These are phyloP conservation scores for Epinephelus moara DNA, from an alignment of 2,113 vertebrate species.

Conservation along the genomic window DNA sequence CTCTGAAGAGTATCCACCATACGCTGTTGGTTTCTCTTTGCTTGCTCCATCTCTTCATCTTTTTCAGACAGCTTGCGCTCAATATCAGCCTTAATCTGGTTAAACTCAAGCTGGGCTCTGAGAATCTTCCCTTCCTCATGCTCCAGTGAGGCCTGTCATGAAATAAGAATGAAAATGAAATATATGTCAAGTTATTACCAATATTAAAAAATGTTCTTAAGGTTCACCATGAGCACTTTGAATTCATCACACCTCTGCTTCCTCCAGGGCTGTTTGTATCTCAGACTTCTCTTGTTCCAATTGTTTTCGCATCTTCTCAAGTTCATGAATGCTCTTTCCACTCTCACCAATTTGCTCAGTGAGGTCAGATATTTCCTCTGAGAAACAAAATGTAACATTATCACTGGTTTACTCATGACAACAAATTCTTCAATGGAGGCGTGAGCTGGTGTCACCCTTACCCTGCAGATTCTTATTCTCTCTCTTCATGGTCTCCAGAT, in stretches of 20 bases:
- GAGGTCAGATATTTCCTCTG: constrained; percentile 85
- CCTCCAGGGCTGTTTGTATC: constrained; percentile 89
- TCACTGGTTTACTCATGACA: neutral
- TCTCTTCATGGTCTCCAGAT: constrained; percentile 84
- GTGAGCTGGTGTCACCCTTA: constrained; percentile 30
- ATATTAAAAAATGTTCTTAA: neutral
- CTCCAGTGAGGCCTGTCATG: constrained; percentile 88
- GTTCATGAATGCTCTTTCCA: constrained; percentile 89
- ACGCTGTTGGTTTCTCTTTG: constrained; percentile 90
- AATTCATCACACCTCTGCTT: constrained; percentile 86
- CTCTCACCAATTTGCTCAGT: constrained; percentile 89
- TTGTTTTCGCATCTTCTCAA: constrained; percentile 90
- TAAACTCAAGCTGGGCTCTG: constrained; percentile 90
- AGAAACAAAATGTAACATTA: neutral
- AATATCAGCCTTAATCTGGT: constrained; percentile 90
- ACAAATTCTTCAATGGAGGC: neutral
- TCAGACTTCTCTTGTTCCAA: constrained; percentile 90
- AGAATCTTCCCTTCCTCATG: constrained; percentile 95
- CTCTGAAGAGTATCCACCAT: constrained; percentile 90
- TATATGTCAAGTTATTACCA: too few relatives aligned
- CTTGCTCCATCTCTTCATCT: constrained; percentile 93
- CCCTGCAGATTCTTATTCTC: constrained; percentile 89
- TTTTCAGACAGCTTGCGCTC: constrained; percentile 91
- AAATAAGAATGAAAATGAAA: neutral
- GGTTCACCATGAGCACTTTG: neutral